Conservation (phyloP, 2,888 invertebrate species). For the Odontothrips loti region DNA sequence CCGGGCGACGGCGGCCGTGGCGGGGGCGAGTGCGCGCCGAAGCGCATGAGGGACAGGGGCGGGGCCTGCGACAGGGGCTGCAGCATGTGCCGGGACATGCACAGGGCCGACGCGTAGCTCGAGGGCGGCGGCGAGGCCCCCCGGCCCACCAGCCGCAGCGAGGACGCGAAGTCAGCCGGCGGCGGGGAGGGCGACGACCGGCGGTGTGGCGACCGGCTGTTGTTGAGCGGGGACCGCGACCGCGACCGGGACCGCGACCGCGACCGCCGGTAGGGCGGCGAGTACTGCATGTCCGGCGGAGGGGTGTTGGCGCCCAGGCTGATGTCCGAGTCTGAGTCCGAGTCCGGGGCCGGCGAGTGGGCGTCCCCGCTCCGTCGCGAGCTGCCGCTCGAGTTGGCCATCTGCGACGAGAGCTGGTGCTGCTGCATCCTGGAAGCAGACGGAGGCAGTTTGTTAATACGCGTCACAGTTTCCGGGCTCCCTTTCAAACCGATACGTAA, state of each 20-base stretch:
- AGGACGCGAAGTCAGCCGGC: background rate
- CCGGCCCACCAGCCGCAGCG: background rate
- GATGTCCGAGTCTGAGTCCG: conserved; percentile 18
- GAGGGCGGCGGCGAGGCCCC: background rate
- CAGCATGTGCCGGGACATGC: background rate
- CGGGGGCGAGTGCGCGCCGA: background rate
- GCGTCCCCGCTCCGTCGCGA: conserved; percentile 3
- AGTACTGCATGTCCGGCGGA: conserved; percentile 15
- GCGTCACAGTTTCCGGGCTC: too few species aligned
- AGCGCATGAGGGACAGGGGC: background rate
- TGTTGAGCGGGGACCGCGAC: background rate
- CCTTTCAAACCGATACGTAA: too few species aligned
- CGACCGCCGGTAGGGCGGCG: conserved; percentile 17
- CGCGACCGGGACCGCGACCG: conserved; percentile 18
- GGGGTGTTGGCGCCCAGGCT: conserved; percentile 22
- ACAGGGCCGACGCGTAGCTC: background rate
- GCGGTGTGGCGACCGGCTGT: background rate
- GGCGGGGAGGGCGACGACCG: background rate
- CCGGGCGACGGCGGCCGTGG: conserved; percentile 44
- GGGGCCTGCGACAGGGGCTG: background rate
- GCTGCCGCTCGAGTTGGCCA: conserved; percentile 11
- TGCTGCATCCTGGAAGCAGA: background rate
- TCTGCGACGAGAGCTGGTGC: background rate
- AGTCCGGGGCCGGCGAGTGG: conserved; percentile 6
- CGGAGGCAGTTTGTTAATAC: background rate